phyloP scores from a whole-genome alignment of 2,113 vertebrate genomes.

The Pagrus major region DNA sequence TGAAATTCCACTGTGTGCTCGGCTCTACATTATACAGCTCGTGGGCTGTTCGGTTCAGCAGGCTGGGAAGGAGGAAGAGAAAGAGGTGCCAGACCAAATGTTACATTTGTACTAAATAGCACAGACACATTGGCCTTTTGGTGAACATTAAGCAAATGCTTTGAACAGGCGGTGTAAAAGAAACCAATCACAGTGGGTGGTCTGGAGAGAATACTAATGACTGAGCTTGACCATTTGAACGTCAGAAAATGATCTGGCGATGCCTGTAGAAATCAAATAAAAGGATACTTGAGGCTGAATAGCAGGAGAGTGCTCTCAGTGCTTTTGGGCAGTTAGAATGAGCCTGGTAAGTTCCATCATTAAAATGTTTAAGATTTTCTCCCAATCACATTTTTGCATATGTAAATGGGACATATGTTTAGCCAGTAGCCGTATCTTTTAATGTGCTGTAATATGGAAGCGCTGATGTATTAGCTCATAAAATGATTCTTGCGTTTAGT shows the following conservation, averaged over 20 bases:
- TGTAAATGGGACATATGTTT: conserved; percentile 80
- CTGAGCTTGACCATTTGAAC: conserved; percentile 39
- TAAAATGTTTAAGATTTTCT: conserved; percentile 66
- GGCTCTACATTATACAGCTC: conserved; percentile 1
- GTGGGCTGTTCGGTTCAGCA: conserved; percentile 33
- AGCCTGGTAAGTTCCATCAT: conserved; percentile 38
- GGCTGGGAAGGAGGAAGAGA: conserved; percentile 21
- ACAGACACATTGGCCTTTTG: conserved; percentile 61
- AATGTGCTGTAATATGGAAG: conserved; percentile 63
- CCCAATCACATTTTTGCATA: conserved; percentile 70
- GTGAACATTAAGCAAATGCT: conserved; percentile 68
- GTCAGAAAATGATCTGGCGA: conserved; percentile 32
- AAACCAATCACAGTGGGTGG: conserved; percentile 50
- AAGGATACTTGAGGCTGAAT: conserved; percentile 26
- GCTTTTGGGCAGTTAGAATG: conserved; percentile 50
- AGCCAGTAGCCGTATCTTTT: conserved; percentile 62
- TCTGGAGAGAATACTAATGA: conserved; percentile 58
- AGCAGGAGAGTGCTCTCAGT: conserved; percentile 24
- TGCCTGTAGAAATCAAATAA: conserved; percentile 46
- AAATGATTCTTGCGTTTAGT: conserved; percentile 75
- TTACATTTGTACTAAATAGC: conserved; percentile 48
- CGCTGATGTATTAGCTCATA: conserved; percentile 74
- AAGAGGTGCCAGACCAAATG: conserved; percentile 55
- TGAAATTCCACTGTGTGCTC: conserved; percentile 17
- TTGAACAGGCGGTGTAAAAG: conserved; percentile 45